These are phyloP conservation scores for Belgica antarctica DNA, from an alignment of 2,888 invertebrate genomes.

Conservation along the genomic window DNA sequence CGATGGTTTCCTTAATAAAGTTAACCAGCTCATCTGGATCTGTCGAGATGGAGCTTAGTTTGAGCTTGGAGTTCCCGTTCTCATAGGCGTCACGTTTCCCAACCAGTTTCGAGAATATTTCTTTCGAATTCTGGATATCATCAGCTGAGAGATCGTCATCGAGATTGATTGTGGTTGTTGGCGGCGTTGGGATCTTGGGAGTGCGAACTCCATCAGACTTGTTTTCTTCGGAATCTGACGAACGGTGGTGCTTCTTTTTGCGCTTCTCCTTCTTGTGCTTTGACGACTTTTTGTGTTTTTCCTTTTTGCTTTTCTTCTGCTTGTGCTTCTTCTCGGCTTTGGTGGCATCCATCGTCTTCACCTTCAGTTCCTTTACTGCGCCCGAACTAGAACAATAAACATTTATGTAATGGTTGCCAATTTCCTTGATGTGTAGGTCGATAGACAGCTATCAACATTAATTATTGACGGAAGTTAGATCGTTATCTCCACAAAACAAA, in stretches of 20 bases:
- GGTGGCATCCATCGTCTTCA: conserved; percentile 45
- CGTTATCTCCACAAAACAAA: neutral
- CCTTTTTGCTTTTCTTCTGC: conserved; percentile 62
- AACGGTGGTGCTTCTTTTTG: conserved; percentile 60
- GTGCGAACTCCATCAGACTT: neutral
- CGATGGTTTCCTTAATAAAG: conserved; percentile 56
- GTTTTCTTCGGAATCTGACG: conserved; percentile 3
- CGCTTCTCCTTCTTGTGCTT: conserved; percentile 59
- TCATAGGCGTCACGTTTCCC: conserved; percentile 45
- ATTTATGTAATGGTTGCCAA: neutral
- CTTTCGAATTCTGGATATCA: conserved; percentile 29
- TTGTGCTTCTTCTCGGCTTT: conserved; percentile 55
- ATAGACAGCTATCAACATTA: neutral
- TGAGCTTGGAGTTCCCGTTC: conserved; percentile 47
- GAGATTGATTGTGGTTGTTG: conserved; percentile 20
- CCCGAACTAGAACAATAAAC: conserved; percentile 4
- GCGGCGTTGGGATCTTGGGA: conserved; percentile 24
- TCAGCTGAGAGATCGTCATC: conserved; percentile 1
- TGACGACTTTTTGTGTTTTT: conserved; percentile 67
- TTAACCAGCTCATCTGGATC: conserved; percentile 57
- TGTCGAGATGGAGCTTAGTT: conserved; percentile 51
- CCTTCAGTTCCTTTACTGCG: neutral
- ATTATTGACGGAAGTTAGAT: neutral
- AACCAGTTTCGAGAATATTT: conserved; percentile 46
- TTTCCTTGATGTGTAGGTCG: neutral